Evolutionary conservation across 2,113 vertebrate genomes (phyloP).

Genomic region (Pterocles burchelli): DNA sequence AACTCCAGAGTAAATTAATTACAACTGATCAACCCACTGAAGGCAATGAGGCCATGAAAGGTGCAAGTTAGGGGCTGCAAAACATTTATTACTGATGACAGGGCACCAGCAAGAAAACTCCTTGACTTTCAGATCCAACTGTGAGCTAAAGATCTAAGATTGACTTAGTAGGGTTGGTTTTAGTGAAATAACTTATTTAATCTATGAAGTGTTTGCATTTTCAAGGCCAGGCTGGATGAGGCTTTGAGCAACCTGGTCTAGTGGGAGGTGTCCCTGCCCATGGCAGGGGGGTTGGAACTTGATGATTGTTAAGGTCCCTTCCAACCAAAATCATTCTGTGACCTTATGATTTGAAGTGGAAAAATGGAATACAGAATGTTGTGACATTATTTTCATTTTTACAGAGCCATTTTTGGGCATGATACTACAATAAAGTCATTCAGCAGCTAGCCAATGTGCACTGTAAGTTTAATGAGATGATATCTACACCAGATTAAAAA

Average conservation of each 20-base stretch:
- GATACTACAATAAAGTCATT: background rate
- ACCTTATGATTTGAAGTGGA: background rate
- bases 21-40: background rate
- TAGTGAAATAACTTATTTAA: background rate
- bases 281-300: too few species aligned
- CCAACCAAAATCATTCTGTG: too few species aligned
- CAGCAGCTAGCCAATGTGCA: background rate
- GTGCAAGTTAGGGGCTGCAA: background rate
- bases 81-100: background rate
- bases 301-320: too few species aligned
- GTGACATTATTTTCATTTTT: background rate
- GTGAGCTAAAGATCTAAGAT: background rate
- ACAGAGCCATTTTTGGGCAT: background rate
- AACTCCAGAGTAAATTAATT: constrained; percentile 32
- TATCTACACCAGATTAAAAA: background rate
- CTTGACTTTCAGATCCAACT: background rate
- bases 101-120: background rate
- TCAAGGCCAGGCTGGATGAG: too few species aligned
- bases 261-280: too few species aligned
- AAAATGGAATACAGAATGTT: background rate
- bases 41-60: background rate
- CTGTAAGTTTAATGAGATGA: background rate
- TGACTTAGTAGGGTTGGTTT: background rate
- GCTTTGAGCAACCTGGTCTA: too few species aligned
- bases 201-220: background rate